Evolutionary conservation across 35 echinoderm and acorn worm genomes (phyloP).

Genomic region (Strongylocentrotus purpuratus): DNA sequence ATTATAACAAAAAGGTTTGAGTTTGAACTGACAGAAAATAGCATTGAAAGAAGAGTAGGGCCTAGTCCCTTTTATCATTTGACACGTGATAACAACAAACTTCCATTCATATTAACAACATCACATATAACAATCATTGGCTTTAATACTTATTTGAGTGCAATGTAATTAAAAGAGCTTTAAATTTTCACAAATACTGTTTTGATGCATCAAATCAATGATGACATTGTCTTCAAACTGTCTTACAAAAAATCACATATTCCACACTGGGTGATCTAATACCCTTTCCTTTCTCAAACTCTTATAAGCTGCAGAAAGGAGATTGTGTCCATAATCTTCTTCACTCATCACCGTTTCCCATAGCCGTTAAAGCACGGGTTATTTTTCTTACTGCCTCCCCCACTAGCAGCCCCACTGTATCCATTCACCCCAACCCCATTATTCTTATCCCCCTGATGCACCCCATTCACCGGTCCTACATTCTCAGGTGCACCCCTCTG

Average conservation of each 20-base stretch:
- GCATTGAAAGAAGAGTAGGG: too few relatives aligned
- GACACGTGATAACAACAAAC: too few relatives aligned
- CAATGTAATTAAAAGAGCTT: too few relatives aligned
- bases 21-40: too few relatives aligned
- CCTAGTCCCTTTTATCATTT: too few relatives aligned
- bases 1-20: too few relatives aligned
- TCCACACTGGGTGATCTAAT: neutral
- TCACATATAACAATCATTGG: too few relatives aligned
- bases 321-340: neutral
- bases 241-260: neutral
- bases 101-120: too few relatives aligned
- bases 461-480: constrained; percentile 7
- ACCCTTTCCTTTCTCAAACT: neutral
- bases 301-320: neutral
- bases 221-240: neutral
- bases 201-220: neutral
- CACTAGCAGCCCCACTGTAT: neutral
- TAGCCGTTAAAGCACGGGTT: constrained; percentile 1
- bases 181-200: too few relatives aligned
- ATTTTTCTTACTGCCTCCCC: constrained; percentile 22
- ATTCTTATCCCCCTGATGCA: neutral
- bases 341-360: constrained; percentile 14
- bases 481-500: neutral
- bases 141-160: too few relatives aligned
- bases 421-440: neutral